Conservation (phyloP, 2,888 invertebrate species). For the Proisotoma minuta region DNA sequence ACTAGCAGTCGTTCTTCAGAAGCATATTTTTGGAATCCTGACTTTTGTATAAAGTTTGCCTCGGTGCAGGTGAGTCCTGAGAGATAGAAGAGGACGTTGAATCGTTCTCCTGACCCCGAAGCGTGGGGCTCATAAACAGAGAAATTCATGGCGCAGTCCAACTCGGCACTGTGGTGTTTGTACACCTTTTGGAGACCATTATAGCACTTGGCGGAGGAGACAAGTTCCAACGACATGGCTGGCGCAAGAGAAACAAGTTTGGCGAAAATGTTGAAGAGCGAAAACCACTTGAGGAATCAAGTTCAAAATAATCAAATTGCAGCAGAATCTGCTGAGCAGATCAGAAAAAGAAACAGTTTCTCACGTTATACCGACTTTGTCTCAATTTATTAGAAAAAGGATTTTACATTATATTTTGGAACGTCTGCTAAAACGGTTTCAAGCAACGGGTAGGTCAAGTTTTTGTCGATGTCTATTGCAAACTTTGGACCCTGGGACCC, state of each 20-base stretch:
- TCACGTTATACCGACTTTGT: too few relatives aligned
- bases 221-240: conserved; percentile 47
- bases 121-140: conserved; percentile 81
- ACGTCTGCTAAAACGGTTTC: too few relatives aligned
- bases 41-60: conserved; percentile 90
- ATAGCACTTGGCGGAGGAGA: conserved; percentile 68
- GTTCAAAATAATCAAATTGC: too few relatives aligned
- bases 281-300: too few relatives aligned
- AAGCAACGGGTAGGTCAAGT: too few relatives aligned
- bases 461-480: too few relatives aligned
- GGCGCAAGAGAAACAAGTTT: background rate
- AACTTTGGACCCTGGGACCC: too few relatives aligned
- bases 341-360: too few relatives aligned
- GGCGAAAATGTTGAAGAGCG: too few relatives aligned
- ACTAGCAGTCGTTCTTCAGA: conserved; percentile 78
- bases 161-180: conserved; percentile 57
- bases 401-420: too few relatives aligned
- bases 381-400: too few relatives aligned
- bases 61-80: conserved; percentile 77
- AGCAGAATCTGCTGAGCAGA: too few relatives aligned
- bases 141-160: conserved; percentile 89
- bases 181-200: conserved; percentile 82
- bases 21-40: conserved; percentile 90
- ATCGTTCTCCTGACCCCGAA: conserved; percentile 54
- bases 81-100: conserved; percentile 84